Evolutionary conservation across 2,888 invertebrate species (phyloP), one percentile per base, ranked within the genome.

Genomic region (Harpalus rubripes): DNA sequence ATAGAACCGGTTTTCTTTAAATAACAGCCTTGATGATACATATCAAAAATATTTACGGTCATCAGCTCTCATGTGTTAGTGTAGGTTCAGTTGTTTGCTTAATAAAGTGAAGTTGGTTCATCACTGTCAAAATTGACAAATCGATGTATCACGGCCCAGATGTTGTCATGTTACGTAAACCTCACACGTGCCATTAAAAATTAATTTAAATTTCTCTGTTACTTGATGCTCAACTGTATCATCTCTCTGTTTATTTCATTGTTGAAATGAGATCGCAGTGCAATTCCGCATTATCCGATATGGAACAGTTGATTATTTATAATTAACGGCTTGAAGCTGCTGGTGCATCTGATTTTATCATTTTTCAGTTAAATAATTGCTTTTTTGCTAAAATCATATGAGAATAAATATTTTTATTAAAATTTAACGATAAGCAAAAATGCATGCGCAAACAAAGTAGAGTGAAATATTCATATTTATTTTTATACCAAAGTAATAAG

Each of bases 111-210:
- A 63, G 68, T 39, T 68, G 68, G 68, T 39, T 15, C 32, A 68
- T 39, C 72, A 74, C 18, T 74, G 44, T 74, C 72, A 74, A 74
- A 74, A 44, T 44, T 74, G 72, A 74, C 72, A 74, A 74, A 74
- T 74, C 44, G 72, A 44, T 72, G 44, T 72, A 44, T 44, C 26
- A 44, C 16, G 12, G 18, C 41, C n/a, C 72, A 74, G 72, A 74
- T 74, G 72, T 65, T 65, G 65, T 44, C 44, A 74, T 74, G 18
- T 74, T 74, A 44, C 72, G 44, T 18, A 44, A 74, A 74, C 41
- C 10, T 39, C 32, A 44, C 44, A 74, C 72, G 44, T 44, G 44
- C 44, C 72, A 74, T 41, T 44, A 74, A 44, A 74, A 44, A 74
- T 74, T 74, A 44, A 74, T 74, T 44, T 44, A 44, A 74, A 74